Evolutionary conservation across 2,113 vertebrate genomes (phyloP).

Genomic region (Tragelaphus scriptus): DNA sequence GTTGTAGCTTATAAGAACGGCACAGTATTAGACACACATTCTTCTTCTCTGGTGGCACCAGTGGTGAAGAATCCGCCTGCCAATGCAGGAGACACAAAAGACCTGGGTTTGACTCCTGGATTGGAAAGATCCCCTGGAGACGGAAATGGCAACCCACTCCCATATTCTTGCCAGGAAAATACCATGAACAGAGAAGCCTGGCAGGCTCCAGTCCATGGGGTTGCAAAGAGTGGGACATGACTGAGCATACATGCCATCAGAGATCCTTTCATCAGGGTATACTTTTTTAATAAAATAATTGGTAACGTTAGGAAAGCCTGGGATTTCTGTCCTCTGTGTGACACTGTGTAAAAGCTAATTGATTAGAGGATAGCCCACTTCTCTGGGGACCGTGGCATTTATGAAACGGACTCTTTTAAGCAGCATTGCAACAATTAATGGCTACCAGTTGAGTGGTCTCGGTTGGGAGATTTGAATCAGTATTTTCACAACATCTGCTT

Average conservation of each 20-base stretch:
- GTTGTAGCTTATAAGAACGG: not conserved
- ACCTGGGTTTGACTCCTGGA: not conserved
- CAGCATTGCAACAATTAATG: not conserved
- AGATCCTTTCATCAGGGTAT: not conserved
- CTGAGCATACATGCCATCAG: not conserved
- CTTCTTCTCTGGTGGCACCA: not conserved
- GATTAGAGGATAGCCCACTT: not conserved
- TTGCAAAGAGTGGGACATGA: rapidly evolving
- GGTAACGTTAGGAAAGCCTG: not conserved
- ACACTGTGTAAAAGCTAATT: not conserved
- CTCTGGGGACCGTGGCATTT: not conserved
- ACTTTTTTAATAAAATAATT: not conserved
- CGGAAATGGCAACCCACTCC: not conserved
- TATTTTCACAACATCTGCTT: constrained; percentile 1
- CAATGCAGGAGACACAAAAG: not conserved
- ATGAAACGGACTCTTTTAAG: not conserved
- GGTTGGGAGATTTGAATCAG: not conserved
- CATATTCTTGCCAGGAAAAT: not conserved
- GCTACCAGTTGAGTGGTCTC: not conserved
- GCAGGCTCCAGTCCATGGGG: not conserved
- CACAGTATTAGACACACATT: not conserved
- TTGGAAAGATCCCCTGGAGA: not conserved
- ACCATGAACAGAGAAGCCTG: not conserved
- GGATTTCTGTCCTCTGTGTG: not conserved
- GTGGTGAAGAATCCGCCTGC: not conserved